These are phyloP conservation scores for Empidonax traillii DNA, from an alignment of 2,113 vertebrate species.

Conservation along the genomic window DNA sequence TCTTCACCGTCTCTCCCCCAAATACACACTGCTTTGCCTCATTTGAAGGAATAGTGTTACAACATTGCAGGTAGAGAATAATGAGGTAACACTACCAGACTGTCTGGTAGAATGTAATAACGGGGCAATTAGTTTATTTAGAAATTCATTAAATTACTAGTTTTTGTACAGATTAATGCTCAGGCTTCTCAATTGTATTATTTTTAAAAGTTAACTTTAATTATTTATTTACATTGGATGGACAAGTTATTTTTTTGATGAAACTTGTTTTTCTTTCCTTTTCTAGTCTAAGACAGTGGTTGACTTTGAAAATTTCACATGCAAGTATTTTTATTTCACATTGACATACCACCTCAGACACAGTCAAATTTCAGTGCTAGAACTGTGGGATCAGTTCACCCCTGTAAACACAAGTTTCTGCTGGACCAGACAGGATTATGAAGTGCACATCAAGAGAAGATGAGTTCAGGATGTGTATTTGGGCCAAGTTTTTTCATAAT, in stretches of 20 bases:
- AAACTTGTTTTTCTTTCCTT: background rate
- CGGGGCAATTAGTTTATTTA: background rate
- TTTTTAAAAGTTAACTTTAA: background rate
- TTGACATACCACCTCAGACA: background rate
- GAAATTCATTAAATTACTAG: background rate
- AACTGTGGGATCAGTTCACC: background rate
- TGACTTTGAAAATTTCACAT: background rate
- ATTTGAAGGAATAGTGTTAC: background rate
- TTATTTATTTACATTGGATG: background rate
- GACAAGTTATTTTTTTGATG: background rate
- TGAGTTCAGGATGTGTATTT: background rate
- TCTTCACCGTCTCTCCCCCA: fast-evolving
- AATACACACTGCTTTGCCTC: background rate
- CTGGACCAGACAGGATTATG: background rate
- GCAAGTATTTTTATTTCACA: background rate
- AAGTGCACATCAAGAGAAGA: background rate
- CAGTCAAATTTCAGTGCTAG: background rate
- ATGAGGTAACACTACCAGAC: background rate
- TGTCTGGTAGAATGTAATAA: background rate
- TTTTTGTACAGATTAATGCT: background rate
- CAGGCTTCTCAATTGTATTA: background rate
- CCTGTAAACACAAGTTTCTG: background rate
- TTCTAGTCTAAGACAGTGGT: background rate
- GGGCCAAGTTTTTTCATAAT: background rate
- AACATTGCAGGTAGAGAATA: background rate